Conservation (phyloP, 1,140 invertebrate genomes). For the Caerostris extrusa region DNA sequence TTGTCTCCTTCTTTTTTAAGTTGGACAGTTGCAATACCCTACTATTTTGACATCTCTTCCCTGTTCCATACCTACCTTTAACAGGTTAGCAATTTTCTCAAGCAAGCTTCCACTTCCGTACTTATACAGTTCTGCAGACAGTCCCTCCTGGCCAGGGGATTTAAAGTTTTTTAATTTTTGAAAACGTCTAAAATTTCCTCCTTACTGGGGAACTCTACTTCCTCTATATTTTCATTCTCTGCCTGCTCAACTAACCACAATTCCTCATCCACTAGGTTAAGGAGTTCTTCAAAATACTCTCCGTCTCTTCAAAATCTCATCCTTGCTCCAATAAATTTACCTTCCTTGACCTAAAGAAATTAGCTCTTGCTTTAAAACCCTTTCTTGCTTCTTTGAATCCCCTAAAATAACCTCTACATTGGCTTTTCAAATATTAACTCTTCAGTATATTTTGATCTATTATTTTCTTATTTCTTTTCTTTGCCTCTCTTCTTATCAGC, state of each 20-base stretch:
- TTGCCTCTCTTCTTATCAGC: neutral
- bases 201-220: neutral
- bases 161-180: neutral
- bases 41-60: conserved; percentile 14
- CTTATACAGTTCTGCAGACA: conserved; percentile 17
- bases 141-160: neutral
- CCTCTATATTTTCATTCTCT: too few species aligned
- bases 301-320: neutral
- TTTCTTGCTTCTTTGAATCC: neutral
- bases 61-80: neutral
- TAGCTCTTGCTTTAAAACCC: conserved; percentile 9
- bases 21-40: conserved; percentile 9
- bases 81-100: neutral
- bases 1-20: neutral
- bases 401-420: neutral
- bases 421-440: too few species aligned
- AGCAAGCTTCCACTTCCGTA: neutral
- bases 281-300: neutral
- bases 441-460: neutral
- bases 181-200: neutral
- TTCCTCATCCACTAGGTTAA: too few species aligned
- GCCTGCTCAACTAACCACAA: too few species aligned
- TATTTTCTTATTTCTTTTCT: neutral
- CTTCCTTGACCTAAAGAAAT: conserved; percentile 9
- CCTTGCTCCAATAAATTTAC: neutral